Conservation (phyloP, 2,113 vertebrate species). For the Mesembrinibis cayennensis region DNA sequence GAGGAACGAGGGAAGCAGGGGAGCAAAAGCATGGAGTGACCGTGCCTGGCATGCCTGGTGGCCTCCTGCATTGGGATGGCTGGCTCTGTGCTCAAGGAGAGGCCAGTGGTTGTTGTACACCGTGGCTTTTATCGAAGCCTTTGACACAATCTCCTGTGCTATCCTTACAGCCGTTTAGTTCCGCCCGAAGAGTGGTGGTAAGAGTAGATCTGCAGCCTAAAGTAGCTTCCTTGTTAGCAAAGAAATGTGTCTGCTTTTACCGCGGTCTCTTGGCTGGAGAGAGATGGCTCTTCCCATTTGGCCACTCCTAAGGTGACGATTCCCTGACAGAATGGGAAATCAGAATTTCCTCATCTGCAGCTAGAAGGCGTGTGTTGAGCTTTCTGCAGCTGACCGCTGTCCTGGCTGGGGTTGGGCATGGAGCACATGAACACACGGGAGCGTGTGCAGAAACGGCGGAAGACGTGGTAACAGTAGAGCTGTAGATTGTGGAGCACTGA, state of each 20-base stretch:
- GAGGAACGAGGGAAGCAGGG: fast-evolving
- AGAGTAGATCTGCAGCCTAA: no score
- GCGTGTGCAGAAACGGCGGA: neutral
- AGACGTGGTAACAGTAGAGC: neutral
- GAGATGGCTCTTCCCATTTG: neutral
- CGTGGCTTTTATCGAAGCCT: neutral
- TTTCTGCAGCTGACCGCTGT: neutral
- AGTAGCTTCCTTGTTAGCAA: no score
- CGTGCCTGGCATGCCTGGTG: neutral
- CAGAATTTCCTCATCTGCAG: no score
- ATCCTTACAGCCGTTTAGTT: fast-evolving
- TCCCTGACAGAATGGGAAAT: neutral
- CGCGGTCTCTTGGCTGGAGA: neutral
- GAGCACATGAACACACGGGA: neutral
- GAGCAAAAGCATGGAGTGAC: neutral
- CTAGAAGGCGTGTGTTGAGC: fast-evolving
- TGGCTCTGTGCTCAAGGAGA: no score
- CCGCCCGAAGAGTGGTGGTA: no score
- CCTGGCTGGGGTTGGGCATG: neutral
- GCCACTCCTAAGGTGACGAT: fast-evolving
- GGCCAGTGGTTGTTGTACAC: neutral
- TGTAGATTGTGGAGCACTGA: neutral
- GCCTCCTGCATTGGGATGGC: neutral
- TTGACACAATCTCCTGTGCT: neutral
- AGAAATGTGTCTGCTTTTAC: neutral